phyloP scores from a whole-genome alignment of 2,888 invertebrate genomes.

The Nasonia oneida region DNA sequence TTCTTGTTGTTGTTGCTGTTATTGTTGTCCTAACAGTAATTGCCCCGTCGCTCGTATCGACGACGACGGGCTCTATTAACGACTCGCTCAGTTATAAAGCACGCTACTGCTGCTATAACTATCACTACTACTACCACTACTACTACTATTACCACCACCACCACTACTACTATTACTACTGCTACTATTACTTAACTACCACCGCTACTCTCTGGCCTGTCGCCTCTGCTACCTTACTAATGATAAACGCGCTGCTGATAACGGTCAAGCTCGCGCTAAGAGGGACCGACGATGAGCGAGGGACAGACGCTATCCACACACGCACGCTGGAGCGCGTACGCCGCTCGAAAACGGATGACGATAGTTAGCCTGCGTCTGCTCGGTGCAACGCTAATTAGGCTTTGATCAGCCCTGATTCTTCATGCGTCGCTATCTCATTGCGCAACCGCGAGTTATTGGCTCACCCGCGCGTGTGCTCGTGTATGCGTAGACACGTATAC shows the following conservation, averaged over 20 bases:
- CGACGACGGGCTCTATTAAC: background rate
- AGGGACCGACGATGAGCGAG: conserved; percentile 9
- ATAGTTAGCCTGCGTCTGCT: background rate
- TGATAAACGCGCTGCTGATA: conserved; percentile 40
- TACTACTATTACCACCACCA: background rate
- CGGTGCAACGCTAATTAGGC: conserved; percentile 30
- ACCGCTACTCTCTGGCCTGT: conserved; percentile 7
- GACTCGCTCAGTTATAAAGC: background rate
- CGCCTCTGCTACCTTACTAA: conserved; percentile 36
- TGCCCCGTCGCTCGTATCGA: background rate
- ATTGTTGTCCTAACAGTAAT: background rate
- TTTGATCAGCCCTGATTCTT: conserved; percentile 43
- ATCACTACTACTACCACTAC: background rate
- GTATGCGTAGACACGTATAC: background rate
- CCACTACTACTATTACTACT: background rate
- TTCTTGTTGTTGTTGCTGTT: conserved; percentile 10
- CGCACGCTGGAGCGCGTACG: background rate
- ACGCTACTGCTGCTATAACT: conserved; percentile 16
- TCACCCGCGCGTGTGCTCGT: background rate
- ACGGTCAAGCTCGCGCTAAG: background rate
- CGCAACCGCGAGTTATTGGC: conserved; percentile 20
- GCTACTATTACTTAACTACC: background rate
- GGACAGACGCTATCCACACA: background rate
- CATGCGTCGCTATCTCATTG: conserved; percentile 14
- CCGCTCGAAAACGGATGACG: background rate